Evolutionary conservation across 2,797 vertebrate species (phyloP).

Genomic region (Siniperca undulata): DNA sequence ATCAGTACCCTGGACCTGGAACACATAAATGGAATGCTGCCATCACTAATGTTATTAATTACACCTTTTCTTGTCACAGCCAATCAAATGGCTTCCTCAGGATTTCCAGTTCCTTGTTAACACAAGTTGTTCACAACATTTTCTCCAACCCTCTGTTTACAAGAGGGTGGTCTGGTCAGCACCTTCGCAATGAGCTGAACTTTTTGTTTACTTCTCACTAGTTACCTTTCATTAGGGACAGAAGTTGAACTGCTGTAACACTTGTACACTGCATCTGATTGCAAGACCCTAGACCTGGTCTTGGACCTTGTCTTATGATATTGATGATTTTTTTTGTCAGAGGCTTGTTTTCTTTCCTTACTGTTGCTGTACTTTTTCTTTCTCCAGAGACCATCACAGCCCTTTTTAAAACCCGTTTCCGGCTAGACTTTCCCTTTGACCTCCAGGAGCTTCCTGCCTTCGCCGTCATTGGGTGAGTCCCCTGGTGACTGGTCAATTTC

Average conservation of each 20-base stretch:
- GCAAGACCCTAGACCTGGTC: neutral
- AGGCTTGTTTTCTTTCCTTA: neutral
- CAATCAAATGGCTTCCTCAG: neutral
- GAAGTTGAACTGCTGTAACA: neutral
- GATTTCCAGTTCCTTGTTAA: conserved; percentile 2
- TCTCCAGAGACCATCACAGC: conserved; percentile 95
- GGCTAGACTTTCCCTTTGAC: conserved; percentile 96
- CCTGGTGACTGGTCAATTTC: neutral
- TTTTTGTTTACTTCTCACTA: neutral
- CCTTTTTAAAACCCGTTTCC: conserved; percentile 97
- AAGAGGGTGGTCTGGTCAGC: neutral
- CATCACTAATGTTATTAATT: neutral
- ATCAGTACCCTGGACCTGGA: neutral
- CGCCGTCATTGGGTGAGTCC: conserved; percentile 94
- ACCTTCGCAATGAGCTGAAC: neutral
- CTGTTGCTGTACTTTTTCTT: neutral
- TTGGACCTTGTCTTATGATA: neutral
- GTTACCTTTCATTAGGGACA: neutral
- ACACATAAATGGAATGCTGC: neutral
- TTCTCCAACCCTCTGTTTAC: neutral
- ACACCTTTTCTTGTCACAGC: too few species aligned
- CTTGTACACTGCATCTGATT: neutral
- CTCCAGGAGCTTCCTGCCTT: conserved; percentile 97
- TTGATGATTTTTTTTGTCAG: neutral
- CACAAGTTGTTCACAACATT: neutral